Evolutionary conservation across 2,797 vertebrate genomes (phyloP).

Genomic region (Falco biarmicus): DNA sequence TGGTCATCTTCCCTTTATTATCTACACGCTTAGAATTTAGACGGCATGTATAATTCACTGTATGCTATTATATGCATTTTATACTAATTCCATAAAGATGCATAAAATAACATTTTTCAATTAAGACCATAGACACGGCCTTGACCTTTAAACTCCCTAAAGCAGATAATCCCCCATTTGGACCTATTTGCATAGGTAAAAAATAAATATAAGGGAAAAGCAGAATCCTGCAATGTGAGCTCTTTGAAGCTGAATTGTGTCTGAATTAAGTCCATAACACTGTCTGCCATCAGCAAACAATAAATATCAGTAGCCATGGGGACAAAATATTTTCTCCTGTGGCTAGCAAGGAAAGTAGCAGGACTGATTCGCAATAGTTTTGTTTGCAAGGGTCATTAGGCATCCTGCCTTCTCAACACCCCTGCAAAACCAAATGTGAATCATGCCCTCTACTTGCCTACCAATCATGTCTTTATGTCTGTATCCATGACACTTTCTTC

Average conservation of each 20-base stretch:
- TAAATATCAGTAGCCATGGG: not conserved
- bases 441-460: not conserved
- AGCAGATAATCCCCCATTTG: not conserved
- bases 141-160: not conserved
- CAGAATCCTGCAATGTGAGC: not conserved
- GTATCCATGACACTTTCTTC: not conserved
- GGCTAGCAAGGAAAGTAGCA: not conserved
- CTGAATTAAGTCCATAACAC: not conserved
- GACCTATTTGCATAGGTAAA: not conserved
- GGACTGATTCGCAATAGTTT: not conserved
- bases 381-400: not conserved
- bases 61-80: not conserved
- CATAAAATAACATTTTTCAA: not conserved
- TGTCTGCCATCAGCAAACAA: not conserved
- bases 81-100: not conserved
- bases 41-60: not conserved
- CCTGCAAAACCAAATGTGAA: not conserved
- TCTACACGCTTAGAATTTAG: not conserved
- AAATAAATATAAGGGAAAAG: not conserved
- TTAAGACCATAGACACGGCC: not conserved
- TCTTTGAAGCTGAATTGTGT: not conserved
- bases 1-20: conserved; percentile 3
- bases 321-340: not conserved
- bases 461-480: not conserved
- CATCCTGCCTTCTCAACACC: not conserved